phyloP scores from a whole-genome alignment of 2,888 invertebrate genomes.

The Eustalomyia histrio region DNA sequence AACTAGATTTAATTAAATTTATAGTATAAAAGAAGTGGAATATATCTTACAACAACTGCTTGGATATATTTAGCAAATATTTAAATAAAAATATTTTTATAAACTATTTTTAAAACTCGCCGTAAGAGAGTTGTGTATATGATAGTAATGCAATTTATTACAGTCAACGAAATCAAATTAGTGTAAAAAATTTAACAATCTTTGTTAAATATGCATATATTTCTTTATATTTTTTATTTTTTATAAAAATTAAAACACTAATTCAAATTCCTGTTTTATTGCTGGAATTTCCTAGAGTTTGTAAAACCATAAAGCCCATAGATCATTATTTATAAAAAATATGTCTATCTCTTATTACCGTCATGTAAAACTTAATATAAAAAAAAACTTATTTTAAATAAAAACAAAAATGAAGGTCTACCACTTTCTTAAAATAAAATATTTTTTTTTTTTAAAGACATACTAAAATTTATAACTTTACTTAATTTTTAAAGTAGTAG shows the following conservation, averaged over 20 bases:
- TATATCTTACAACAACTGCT: too few species aligned
- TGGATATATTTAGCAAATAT: too few species aligned
- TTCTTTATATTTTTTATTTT: too few species aligned
- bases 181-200: too few species aligned
- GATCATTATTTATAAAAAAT: neutral
- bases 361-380: neutral
- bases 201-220: too few species aligned
- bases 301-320: neutral
- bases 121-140: too few species aligned
- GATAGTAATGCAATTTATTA: too few species aligned
- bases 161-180: too few species aligned
- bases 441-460: neutral
- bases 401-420: constrained; percentile 73
- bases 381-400: neutral
- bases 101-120: too few species aligned
- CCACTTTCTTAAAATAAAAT: constrained; percentile 71
- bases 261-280: neutral
- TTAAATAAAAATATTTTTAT: too few species aligned
- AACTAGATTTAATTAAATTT: neutral
- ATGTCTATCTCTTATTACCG: neutral
- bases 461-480: neutral
- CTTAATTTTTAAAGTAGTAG: constrained; percentile 34
- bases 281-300: neutral
- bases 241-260: too few species aligned
- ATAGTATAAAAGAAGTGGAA: neutral